Base-by-base conservation (phyloP, 2,797 vertebrate genomes). In the Leptatherina wallacei region DNA sequence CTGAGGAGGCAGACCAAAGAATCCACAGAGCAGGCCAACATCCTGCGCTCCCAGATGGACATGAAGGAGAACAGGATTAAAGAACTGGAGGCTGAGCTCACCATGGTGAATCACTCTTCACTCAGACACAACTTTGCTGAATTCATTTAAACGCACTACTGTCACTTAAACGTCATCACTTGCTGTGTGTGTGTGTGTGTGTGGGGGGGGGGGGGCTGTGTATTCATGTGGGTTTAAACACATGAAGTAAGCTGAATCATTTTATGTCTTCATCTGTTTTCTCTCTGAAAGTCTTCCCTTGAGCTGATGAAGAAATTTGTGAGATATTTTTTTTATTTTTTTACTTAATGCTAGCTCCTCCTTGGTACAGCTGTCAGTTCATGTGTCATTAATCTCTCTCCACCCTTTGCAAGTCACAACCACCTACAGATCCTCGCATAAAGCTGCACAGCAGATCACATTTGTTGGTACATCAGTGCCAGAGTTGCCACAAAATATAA, bases 1-100 rank as follows among this genome's bases (percentile, higher is more conserved):
- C 90, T 99, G 69, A 91, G 96, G 71, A 94, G 97, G 69, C 97
- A 98, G 87, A 96, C 96, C 91, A 99, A 99, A 94, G 98, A 99
- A 81, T 96, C 98, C 29, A 97, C 96, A 0, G 98, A 99, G 88
- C 97, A 98, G 9, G 96, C 96, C 71, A 94, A 94, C 0, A 78
- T 95, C 29, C 94, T 99, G 35, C 97, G 96, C 56, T 96, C 97
- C 56, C 97, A 99, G 93, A 94, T 99, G 55, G 98, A 99, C 92
- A 94, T 97, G 90, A 99, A 98, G 89, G 98, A 99, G 94, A 99
- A 99, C 94, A 89, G 97, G 69, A 97, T 98, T 93, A 99, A 99
- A 94, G 98, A 99, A 85, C 96, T 99, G 90, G 98, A 99, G 92
- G 98, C 98, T 0, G 98, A 99, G 89, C 94, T 99, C 81, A 96